Conservation (phyloP, 2,797 vertebrate genomes). For the Leucoraja ocellata region DNA sequence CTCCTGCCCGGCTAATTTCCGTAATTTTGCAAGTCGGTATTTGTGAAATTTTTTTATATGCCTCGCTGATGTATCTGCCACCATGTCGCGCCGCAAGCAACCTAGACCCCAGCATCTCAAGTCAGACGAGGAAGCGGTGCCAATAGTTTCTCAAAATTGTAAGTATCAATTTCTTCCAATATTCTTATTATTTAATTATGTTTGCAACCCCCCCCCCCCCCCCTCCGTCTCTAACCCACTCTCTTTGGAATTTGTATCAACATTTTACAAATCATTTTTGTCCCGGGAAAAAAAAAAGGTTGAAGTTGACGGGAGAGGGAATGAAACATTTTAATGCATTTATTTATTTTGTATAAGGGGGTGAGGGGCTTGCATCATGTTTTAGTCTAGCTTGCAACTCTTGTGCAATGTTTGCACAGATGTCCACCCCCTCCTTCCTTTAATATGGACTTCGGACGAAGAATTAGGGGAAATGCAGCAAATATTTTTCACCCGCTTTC, state of each 20-base stretch:
- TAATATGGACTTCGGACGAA: conserved; percentile 13
- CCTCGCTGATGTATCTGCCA: conserved; percentile 83
- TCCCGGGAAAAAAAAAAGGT: neutral
- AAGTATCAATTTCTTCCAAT: conserved; percentile 53
- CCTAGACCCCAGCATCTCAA: conserved; percentile 97
- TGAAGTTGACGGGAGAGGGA: conserved; percentile 34
- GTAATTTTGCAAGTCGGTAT: conserved; percentile 60
- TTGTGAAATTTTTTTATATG: conserved; percentile 59
- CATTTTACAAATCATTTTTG: too few species aligned
- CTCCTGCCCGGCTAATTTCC: conserved; percentile 66
- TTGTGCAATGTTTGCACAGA: neutral
- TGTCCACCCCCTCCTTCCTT: neutral
- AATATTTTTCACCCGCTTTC: neutral
- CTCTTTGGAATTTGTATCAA: too few species aligned
- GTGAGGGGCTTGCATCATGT: neutral
- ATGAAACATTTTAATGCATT: neutral
- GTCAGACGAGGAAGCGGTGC: conserved; percentile 84
- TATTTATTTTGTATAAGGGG: neutral
- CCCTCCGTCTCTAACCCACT: too few species aligned
- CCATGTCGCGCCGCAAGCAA: conserved; percentile 99
- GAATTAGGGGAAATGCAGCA: neutral
- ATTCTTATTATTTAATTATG: neutral
- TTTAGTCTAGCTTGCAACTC: conserved; percentile 33
- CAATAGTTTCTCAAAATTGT: conserved; percentile 83
- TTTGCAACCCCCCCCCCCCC: neutral